Evolutionary conservation across 2,113 vertebrate genomes (phyloP).

Genomic region (Rana temporaria): DNA sequence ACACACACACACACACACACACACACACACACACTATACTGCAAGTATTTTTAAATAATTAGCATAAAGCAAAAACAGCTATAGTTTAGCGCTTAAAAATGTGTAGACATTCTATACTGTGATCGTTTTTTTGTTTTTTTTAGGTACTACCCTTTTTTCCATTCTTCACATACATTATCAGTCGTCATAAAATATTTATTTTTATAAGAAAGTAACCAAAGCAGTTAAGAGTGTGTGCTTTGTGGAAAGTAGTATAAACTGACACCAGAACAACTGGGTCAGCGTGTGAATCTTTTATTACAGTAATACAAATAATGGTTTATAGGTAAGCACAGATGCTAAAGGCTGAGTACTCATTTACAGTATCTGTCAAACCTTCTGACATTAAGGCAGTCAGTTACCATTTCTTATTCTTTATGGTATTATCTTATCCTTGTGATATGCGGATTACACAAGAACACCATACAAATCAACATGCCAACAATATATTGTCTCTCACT

Average conservation of each 20-base stretch:
- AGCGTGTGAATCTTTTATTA: neutral
- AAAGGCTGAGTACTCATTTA: neutral
- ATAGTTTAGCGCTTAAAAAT: no score
- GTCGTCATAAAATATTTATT: no score
- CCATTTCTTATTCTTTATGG: neutral
- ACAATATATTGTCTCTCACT: neutral
- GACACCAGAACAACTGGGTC: neutral
- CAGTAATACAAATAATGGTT: neutral
- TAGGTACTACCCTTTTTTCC: no score
- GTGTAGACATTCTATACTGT: no score
- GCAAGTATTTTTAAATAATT: no score
- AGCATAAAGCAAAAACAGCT: no score
- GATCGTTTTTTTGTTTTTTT: no score
- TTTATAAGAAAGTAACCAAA: no score
- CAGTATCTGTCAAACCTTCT: slow-evolving; percentile 19
- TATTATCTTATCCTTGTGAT: neutral
- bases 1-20: no score
- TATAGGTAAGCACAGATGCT: neutral
- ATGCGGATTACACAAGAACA: neutral
- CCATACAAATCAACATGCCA: neutral
- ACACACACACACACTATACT: no score
- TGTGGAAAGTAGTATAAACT: neutral
- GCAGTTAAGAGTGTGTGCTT: neutral
- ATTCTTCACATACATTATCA: no score
- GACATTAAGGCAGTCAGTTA: neutral